Evolutionary conservation across 2,888 invertebrate genomes (phyloP), one percentile per base, ranked within the genome.

Genomic region (Chrysolina americana): DNA sequence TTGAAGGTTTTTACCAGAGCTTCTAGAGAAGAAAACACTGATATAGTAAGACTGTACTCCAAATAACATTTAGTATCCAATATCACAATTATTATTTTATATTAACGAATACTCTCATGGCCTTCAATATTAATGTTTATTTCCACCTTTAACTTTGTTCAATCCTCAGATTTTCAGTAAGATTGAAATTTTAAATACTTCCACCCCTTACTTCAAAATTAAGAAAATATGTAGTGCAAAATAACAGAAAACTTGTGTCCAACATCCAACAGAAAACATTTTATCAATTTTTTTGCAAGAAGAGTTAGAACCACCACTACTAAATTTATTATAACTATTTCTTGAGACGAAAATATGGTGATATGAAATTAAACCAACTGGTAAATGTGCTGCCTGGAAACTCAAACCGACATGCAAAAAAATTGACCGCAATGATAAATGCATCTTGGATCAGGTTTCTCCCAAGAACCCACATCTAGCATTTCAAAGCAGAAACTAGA

Each of bases 401-500:
- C 10, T 53, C 11, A 28, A 36, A 41, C 19, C 68, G 41, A 68
- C 68, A 68, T 68, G 68, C 68, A 68, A 66, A 21, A 48, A 50
- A 66, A 36, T 66, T n/a, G 44, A 47, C 47, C 28, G 15, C 36
- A 21, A 66, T 50, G 11, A 36, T 3, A 50, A 23, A 44, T 23
- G 4, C 4, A 23, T 21, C 15, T n/a, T 19, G 8, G 36, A 19
- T 68, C 48, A 21, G 41, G n/a, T 47, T 28, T 41, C 65, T 69
- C 28, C 44, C 48, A 68, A 19, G 23, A 59, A 59, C 53, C 41
- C 62, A 48, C 64, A 41, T 68, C 36, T 64, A 15, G 13, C 59
- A 28, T 59, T 59, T 28, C 13, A 72, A 78, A 78, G 75, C 77
- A 56, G 8, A 71, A 76, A 62, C 56, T 50, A 70, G 64, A 71